These are phyloP conservation scores for Athene noctua DNA, from an alignment of 2,113 vertebrate genomes.

Conservation along the genomic window DNA sequence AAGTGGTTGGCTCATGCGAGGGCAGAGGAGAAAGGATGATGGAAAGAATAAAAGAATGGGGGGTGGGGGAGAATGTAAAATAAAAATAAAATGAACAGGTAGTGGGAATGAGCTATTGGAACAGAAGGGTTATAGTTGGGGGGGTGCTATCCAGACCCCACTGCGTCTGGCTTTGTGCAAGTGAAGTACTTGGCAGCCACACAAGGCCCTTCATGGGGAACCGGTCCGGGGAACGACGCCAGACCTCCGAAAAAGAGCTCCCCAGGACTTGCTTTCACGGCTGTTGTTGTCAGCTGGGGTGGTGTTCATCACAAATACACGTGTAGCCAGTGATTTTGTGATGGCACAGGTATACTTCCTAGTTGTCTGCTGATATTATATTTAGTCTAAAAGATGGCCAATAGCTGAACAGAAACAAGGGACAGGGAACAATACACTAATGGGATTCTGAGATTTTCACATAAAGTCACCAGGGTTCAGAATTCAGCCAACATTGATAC, in stretches of 20 bases:
- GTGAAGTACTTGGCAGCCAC: not conserved
- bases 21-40: not conserved
- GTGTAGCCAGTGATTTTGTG: not conserved
- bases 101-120: not conserved
- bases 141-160: not conserved
- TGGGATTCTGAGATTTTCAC: not conserved
- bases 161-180: not conserved
- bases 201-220: not conserved
- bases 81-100: not conserved
- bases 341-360: not conserved
- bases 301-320: not conserved
- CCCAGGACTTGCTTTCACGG: not conserved
- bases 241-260: not conserved
- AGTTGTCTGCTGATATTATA: not conserved
- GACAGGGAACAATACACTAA: not conserved
- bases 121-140: not conserved
- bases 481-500: not conserved
- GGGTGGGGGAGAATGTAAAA: not conserved
- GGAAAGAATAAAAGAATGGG: not conserved
- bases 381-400: not conserved
- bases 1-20: not conserved
- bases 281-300: not conserved
- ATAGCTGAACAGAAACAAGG: not conserved
- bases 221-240: not conserved
- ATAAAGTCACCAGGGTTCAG: not conserved